These are phyloP conservation scores for Tachina grossa DNA, from an alignment of 2,888 invertebrate genomes.

Conservation along the genomic window DNA sequence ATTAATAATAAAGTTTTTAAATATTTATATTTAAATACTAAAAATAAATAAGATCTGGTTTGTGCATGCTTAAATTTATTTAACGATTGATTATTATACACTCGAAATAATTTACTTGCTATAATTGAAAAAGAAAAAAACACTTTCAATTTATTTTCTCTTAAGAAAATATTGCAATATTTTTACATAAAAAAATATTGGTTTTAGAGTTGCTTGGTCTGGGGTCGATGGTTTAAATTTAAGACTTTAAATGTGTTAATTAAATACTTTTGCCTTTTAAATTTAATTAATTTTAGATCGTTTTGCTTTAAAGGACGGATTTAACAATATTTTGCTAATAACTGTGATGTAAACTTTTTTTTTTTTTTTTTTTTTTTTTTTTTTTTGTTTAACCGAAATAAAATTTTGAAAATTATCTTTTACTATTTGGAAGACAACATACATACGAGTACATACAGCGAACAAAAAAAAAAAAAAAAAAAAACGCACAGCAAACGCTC, in stretches of 20 bases:
- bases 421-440: conserved; percentile 47
- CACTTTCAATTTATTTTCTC: conserved; percentile 33
- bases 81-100: conserved; percentile 39
- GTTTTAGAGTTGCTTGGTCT: conserved; percentile 7
- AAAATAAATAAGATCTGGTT: conserved; percentile 69
- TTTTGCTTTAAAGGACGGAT: conserved; percentile 47
- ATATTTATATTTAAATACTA: conserved; percentile 50
- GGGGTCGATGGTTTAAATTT: conserved; percentile 25
- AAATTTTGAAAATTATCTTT: conserved; percentile 14
- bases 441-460: background rate
- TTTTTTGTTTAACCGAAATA: background rate
- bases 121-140: conserved; percentile 16
- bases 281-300: background rate
- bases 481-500: no score
- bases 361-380: background rate
- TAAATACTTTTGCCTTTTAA: conserved; percentile 49
- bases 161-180: conserved; percentile 48
- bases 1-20: conserved; percentile 40
- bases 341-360: conserved; percentile 40
- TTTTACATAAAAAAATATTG: conserved; percentile 16
- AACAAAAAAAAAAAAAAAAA: no score
- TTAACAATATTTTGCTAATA: conserved; percentile 11
- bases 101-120: conserved; percentile 10
- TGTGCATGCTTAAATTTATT: conserved; percentile 60
- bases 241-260: conserved; percentile 27